These are phyloP conservation scores for Percopsis transmontana DNA, from an alignment of 2,113 vertebrate species.

Conservation along the genomic window DNA sequence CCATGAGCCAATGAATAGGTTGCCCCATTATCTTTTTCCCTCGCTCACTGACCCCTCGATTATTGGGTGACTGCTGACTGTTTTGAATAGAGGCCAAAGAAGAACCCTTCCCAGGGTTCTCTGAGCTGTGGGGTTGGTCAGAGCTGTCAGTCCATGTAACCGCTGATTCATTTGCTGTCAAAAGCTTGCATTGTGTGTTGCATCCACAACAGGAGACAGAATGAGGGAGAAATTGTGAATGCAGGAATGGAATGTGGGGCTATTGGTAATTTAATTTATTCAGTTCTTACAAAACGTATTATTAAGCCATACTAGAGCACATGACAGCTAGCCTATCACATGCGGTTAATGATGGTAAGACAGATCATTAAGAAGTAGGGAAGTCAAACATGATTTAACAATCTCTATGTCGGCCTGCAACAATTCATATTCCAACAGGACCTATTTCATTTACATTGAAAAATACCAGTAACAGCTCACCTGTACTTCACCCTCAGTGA, in stretches of 20 bases:
- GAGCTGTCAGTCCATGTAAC: conserved; percentile 80
- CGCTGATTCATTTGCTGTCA: conserved; percentile 81
- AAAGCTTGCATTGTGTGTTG: conserved; percentile 75
- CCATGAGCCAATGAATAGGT: conserved; percentile 66
- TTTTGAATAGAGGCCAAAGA: conserved; percentile 64
- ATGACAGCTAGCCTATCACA: not conserved
- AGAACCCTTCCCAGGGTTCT: conserved; percentile 70
- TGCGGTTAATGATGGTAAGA: not conserved
- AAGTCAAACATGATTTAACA: no score
- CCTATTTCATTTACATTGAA: not conserved
- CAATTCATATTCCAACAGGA: no score
- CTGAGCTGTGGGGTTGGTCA: conserved; percentile 55
- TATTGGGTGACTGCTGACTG: conserved; percentile 74
- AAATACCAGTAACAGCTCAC: conserved; percentile 50
- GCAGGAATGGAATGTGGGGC: conserved; percentile 62
- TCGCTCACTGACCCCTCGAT: conserved; percentile 76
- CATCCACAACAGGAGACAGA: conserved; percentile 60
- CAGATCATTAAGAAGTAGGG: not conserved
- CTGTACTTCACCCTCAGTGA: conserved; percentile 54
- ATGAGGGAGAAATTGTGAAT: conserved; percentile 42
- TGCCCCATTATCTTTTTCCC: conserved; percentile 74
- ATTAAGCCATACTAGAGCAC: not conserved
- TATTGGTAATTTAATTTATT: conserved; percentile 51
- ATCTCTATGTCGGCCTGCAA: no score
- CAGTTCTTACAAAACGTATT: conserved; percentile 24